Percentiles rank a stretch among this genome's conserved stretches.
Conservation (phyloP, 2,113 vertebrate species). For the Pitta sordida region DNA sequence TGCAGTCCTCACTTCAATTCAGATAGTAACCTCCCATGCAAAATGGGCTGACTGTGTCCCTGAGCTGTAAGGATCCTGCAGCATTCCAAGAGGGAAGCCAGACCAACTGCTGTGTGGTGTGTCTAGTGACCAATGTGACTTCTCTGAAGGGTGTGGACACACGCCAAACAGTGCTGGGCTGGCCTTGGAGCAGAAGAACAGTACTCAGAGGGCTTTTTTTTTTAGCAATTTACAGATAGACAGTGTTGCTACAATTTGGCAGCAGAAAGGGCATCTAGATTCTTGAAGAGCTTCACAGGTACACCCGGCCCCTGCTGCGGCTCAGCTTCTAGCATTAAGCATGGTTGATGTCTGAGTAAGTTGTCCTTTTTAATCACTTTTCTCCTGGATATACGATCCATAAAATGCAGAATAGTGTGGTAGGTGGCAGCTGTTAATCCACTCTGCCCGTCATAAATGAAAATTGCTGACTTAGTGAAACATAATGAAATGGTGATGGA, state of each 20-base stretch:
- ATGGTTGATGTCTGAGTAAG: not conserved
- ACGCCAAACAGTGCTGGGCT: not conserved
- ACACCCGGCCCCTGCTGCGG: not conserved
- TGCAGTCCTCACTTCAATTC: not conserved
- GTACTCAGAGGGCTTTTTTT: not conserved
- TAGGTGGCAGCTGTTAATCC: not conserved
- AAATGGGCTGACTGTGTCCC: not conserved
- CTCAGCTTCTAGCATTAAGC: not conserved
- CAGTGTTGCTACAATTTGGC: not conserved
- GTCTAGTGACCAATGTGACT: not conserved
- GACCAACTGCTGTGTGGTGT: not conserved
- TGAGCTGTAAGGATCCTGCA: fast-evolving
- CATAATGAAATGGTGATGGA: fast-evolving
- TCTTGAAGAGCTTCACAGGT: not conserved
- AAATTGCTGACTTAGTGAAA: not conserved
- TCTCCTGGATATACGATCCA: not conserved
- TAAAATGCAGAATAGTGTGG: not conserved
- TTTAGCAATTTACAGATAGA: not conserved
- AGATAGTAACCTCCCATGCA: not conserved
- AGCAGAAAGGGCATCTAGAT: not conserved
- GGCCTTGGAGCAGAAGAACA: not conserved
- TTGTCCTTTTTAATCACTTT: not conserved
- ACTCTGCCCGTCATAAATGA: not conserved
- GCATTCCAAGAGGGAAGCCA: not conserved
- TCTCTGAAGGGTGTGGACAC: not conserved